Evolutionary conservation across 2,888 invertebrate species (phyloP).

Genomic region (Drosophila eohydei): DNA sequence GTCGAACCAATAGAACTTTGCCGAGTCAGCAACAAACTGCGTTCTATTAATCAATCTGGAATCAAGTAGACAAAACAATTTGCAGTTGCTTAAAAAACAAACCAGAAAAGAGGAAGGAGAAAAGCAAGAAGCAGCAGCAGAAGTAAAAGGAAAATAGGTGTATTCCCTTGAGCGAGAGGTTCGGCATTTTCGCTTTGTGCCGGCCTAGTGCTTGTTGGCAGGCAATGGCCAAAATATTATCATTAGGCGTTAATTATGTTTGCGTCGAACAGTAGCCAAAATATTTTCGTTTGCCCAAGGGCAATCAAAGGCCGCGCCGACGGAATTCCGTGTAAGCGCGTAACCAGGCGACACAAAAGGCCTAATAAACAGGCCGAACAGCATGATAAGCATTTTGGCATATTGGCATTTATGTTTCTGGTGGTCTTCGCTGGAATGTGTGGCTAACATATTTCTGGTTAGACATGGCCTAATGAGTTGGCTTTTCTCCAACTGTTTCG

Average conservation of each 20-base stretch:
- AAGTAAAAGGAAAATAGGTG: neutral
- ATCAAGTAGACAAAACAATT: neutral
- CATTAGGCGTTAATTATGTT: slow-evolving; percentile 72
- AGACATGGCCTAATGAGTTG: slow-evolving; percentile 16
- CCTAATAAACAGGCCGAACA: slow-evolving; percentile 37
- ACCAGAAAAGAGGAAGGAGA: too few species aligned
- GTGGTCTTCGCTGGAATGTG: slow-evolving; percentile 43
- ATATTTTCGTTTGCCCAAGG: slow-evolving; percentile 44
- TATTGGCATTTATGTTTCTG: slow-evolving; percentile 1
- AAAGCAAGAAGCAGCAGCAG: too few species aligned
- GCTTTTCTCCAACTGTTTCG: neutral
- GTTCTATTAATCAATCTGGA: neutral
- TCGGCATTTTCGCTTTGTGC: slow-evolving; percentile 9
- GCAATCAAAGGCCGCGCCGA: slow-evolving; percentile 44
- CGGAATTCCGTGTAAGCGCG: slow-evolving; percentile 51
- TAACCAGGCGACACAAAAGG: slow-evolving; percentile 53
- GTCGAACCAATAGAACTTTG: too few species aligned
- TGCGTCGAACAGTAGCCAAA: slow-evolving; percentile 64
- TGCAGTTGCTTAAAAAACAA: neutral
- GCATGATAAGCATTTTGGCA: slow-evolving; percentile 60
- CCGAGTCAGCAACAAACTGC: too few species aligned
- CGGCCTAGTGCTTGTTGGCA: neutral
- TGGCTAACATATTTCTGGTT: slow-evolving; percentile 20
- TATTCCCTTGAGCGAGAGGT: slow-evolving; percentile 26
- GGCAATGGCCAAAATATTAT: slow-evolving; percentile 60